phyloP scores from a whole-genome alignment of 2,888 invertebrate genomes.

The Cheilosia impressa region DNA sequence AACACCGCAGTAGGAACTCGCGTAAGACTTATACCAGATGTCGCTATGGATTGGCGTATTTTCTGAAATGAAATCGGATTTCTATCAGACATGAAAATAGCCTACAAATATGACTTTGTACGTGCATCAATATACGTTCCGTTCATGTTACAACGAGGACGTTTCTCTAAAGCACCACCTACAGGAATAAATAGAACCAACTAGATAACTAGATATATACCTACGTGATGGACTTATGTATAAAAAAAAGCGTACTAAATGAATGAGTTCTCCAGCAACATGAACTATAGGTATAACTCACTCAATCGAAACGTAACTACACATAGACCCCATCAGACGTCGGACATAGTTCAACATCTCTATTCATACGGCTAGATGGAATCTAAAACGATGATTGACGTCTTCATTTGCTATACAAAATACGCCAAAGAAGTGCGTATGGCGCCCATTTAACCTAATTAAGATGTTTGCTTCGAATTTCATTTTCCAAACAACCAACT shows the following conservation, averaged over 20 bases:
- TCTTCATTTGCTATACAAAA: conserved; percentile 56
- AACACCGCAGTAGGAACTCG: no score
- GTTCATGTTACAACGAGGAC: no score
- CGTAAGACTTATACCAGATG: no score
- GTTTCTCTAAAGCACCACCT: no score
- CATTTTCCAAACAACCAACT: conserved; percentile 25
- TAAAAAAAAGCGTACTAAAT: background rate
- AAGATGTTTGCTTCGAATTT: conserved; percentile 48
- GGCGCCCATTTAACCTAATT: conserved; percentile 74
- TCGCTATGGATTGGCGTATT: no score
- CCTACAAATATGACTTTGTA: no score
- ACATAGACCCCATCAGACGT: background rate
- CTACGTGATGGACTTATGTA: background rate
- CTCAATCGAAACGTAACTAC: conserved; percentile 3
- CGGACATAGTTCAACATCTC: background rate
- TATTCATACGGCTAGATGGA: background rate
- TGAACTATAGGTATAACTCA: conserved; percentile 6
- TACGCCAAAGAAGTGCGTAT: conserved; percentile 44
- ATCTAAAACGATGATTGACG: conserved; percentile 68
- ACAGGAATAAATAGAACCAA: background rate
- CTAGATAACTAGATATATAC: background rate
- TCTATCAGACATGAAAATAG: no score
- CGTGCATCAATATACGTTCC: no score
- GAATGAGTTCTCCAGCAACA: conserved; percentile 3
- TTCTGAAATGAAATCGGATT: no score